Conservation (phyloP, 2,888 invertebrate genomes). For the Drosophila mimetica region DNA sequence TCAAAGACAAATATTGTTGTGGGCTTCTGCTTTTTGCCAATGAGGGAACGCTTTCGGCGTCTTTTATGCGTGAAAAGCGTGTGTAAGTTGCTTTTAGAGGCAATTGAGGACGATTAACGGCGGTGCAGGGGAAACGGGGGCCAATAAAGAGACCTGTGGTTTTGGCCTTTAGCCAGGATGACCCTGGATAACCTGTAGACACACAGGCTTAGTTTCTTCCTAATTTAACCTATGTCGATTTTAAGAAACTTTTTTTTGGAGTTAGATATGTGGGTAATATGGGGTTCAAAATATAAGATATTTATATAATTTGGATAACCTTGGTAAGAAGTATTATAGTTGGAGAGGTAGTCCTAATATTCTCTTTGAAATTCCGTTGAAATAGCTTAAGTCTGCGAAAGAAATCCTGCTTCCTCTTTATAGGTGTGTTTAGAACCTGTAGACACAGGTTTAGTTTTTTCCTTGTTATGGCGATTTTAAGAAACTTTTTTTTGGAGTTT, state of each 20-base stretch:
- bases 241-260: not conserved
- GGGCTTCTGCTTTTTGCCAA: slow-evolving; percentile 50
- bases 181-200: not conserved
- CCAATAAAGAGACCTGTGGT: not conserved
- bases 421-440: too few species aligned
- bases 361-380: too few species aligned
- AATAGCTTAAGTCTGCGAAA: too few species aligned
- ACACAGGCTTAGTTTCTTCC: not conserved
- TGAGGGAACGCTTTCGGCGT: slow-evolving; percentile 64
- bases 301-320: too few species aligned
- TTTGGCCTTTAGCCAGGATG: not conserved
- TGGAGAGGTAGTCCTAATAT: too few species aligned
- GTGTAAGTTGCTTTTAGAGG: slow-evolving; percentile 68
- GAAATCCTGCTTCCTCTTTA: too few species aligned
- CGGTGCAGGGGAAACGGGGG: slow-evolving; percentile 6
- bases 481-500: not conserved
- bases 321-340: too few species aligned
- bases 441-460: too few species aligned
- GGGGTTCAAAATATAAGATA: not conserved
- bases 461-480: too few species aligned
- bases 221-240: too few species aligned
- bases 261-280: too few species aligned
- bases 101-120: slow-evolving; percentile 77
- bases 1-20: slow-evolving; percentile 77
- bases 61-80: slow-evolving; percentile 77